Evolutionary conservation across 2,888 invertebrate genomes (phyloP).

Genomic region (Drosophila kambysellisi): DNA sequence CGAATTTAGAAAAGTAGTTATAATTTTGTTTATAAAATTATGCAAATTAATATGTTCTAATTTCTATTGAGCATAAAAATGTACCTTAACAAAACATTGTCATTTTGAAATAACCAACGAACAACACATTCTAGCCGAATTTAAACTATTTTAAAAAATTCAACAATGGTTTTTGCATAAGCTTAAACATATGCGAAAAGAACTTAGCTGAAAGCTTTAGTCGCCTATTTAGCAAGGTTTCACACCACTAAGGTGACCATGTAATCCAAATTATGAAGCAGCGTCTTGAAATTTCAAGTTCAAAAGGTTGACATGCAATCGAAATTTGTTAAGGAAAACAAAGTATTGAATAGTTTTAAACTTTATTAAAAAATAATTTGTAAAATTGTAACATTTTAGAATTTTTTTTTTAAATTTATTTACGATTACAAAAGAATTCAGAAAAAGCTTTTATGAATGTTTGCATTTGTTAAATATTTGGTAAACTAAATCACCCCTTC

Average conservation of each 20-base stretch:
- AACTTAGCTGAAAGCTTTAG: constrained; percentile 11
- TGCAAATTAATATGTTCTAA: neutral
- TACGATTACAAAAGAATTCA: neutral
- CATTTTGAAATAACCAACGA: neutral
- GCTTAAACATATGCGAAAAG: neutral
- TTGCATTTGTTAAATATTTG: neutral
- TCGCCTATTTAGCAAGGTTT: constrained; percentile 24
- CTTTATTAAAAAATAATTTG: neutral
- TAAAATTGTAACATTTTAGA: neutral
- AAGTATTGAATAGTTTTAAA: neutral
- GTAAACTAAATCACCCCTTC: neutral
- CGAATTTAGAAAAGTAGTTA: neutral
- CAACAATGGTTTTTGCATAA: neutral
- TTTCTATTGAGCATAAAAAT: neutral
- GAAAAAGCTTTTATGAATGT: neutral
- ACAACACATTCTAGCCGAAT: neutral
- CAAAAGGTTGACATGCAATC: neutral
- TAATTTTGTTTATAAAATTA: neutral
- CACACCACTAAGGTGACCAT: constrained; percentile 49
- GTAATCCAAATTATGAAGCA: fast-evolving
- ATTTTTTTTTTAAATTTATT: neutral
- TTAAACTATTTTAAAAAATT: too few species aligned
- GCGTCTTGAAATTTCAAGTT: constrained; percentile 3
- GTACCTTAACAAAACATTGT: neutral
- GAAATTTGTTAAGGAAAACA: neutral